phyloP scores from a whole-genome alignment of 1,140 invertebrate genomes.

The Brachionus rotundiformis region DNA sequence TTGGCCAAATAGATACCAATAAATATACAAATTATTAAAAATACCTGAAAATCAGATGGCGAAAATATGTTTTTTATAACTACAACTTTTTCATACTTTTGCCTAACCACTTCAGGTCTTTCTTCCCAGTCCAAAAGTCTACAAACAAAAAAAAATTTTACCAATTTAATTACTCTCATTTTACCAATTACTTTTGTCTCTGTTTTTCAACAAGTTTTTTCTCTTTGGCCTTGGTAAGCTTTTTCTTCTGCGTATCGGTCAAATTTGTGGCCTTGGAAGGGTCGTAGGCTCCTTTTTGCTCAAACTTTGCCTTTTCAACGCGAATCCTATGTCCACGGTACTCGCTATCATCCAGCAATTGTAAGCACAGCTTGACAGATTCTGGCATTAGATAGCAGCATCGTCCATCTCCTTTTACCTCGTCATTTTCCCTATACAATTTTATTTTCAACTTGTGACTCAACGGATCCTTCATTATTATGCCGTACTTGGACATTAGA shows the following conservation, averaged over 20 bases:
- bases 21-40: too few relatives aligned
- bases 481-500: constrained; percentile 92
- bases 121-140: constrained; percentile 51
- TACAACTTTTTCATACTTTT: constrained; percentile 51
- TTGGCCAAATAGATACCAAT: too few relatives aligned
- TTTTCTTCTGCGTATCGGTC: constrained; percentile 59
- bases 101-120: constrained; percentile 47
- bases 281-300: constrained; percentile 92
- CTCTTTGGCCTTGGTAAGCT: constrained; percentile 78
- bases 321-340: constrained; percentile 74
- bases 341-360: constrained; percentile 85
- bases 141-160: neutral
- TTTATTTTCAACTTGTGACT: constrained; percentile 87
- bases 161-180: neutral
- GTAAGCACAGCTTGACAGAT: constrained; percentile 87
- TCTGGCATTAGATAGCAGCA: constrained; percentile 97
- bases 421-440: constrained; percentile 77
- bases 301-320: constrained; percentile 89
- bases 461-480: constrained; percentile 82
- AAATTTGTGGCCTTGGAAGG: constrained; percentile 65
- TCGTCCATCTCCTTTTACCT: constrained; percentile 89
- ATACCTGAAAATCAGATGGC: constrained; percentile 31
- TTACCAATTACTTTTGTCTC: constrained; percentile 16
- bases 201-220: constrained; percentile 59
- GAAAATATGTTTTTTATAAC: constrained; percentile 52